Conservation (phyloP, 2,113 vertebrate genomes). For the Brienomyrus longianalis region DNA sequence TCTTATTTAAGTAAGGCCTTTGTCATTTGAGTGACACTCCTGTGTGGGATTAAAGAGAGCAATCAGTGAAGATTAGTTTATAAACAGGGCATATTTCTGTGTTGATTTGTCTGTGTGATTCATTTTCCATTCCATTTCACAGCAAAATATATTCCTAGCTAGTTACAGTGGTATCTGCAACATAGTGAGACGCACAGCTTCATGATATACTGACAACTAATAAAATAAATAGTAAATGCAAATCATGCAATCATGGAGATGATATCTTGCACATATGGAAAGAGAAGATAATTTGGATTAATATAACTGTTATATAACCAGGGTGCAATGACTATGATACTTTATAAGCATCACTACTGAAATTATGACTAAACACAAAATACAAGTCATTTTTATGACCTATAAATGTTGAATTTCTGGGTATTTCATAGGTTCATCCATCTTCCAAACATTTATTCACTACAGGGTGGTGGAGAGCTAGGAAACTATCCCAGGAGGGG, state of each 20-base stretch:
- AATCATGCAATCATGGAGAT: background rate
- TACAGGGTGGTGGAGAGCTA: background rate
- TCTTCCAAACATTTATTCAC: background rate
- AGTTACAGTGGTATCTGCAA: background rate
- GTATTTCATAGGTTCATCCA: background rate
- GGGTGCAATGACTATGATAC: background rate
- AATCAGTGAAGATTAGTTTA: slow-evolving; percentile 37
- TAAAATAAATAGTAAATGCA: background rate
- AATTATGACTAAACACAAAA: background rate
- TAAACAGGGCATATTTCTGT: slow-evolving; percentile 38
- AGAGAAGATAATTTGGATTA: background rate
- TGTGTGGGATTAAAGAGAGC: slow-evolving; percentile 34
- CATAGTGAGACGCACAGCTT: background rate
- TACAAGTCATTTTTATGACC: background rate
- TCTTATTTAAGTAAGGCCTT: slow-evolving; percentile 36
- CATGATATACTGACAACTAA: background rate
- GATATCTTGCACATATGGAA: background rate
- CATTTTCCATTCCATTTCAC: background rate
- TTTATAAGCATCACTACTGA: background rate
- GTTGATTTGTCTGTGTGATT: slow-evolving; percentile 24
- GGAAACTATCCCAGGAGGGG: background rate
- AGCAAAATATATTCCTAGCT: background rate
- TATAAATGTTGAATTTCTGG: background rate
- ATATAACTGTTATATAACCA: background rate
- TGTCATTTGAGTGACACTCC: slow-evolving; percentile 39